Percentiles rank a stretch among this genome's conserved stretches.
Evolutionary conservation across 2,113 vertebrate genomes (phyloP).

Genomic region (Archilochus colubris): DNA sequence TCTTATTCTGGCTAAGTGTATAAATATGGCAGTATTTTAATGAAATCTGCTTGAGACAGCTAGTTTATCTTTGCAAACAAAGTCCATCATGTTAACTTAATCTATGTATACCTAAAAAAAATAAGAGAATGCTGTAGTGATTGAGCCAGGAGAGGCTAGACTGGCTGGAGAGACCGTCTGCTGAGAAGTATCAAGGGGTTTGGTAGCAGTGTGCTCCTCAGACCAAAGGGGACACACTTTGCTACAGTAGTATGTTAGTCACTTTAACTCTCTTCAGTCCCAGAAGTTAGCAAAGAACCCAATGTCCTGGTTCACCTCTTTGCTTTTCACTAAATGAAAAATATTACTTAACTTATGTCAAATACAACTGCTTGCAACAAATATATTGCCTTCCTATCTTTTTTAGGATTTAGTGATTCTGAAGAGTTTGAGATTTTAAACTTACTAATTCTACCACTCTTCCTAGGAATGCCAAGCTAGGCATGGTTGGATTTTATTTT

Average conservation of each 20-base stretch:
- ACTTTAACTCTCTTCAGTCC: not conserved
- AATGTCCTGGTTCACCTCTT: not conserved
- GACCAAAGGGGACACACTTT: not conserved
- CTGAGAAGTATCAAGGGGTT: not conserved
- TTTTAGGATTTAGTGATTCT: not conserved
- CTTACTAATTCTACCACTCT: not conserved
- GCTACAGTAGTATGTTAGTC: not conserved
- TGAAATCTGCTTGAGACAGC: not conserved
- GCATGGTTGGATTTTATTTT: not conserved
- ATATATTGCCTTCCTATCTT: not conserved
- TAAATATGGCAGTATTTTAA: not conserved
- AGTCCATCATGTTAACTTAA: not conserved
- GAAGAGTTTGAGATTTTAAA: not conserved
- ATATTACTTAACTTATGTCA: not conserved
- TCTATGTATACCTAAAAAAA: not conserved
- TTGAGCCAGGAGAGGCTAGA: not conserved
- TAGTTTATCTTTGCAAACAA: not conserved
- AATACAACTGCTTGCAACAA: not conserved
- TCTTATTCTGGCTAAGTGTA: not conserved
- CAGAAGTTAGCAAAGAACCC: not conserved
- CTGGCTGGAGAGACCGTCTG: not conserved
- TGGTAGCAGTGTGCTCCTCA: not conserved
- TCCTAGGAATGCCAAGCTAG: not conserved
- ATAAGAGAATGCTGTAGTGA: not conserved
- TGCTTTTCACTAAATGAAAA: not conserved